Evolutionary conservation across 2,888 invertebrate species (phyloP), one percentile per base, ranked within the genome.

Genomic region (Philopedon plagiatum): DNA sequence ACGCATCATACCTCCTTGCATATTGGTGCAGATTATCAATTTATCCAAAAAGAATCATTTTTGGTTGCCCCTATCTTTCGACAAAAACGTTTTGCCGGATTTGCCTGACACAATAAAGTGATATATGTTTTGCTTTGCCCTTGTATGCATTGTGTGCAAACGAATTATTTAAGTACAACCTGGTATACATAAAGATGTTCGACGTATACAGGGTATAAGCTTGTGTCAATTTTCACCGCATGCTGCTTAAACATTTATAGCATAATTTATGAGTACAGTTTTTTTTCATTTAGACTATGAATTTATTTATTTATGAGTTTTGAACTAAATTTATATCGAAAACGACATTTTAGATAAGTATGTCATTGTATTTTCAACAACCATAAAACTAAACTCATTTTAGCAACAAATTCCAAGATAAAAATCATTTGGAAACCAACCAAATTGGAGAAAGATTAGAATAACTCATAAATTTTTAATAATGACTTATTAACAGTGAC

Each of bases 81-180:
- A 68, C 46, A 46, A 57, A 73, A 72, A 71, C 75, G 68, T 72
- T 75, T 72, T 72, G 69, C 75, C 69, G 75, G 75, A 75, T 72
- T 74, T 75, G 67, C 26, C 46, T 64, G 68, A 64, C 69, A 69
- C 69, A 73, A 70, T 73, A 73, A 69, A 60, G 51, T 73, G 72
- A 75, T 73, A 75, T 66, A 73, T 75, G 62, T 72, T 74, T 71
- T 72, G 71, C 68, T 68, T 61, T 72, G 72, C 70, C 73, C 72
- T 61, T 73, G 70, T 69, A 62, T 26, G 49, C 62, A 73, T 75
- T 75, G 68, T 74, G 49, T 71, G 49, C 26, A 57, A 8, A 51
- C 67, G 72, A 68, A 75, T 74, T 75, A 71, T 75, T 69, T 75
- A 63, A 61, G 69, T 75, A 65, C 13, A 63, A 64, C 58, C 62